phyloP scores from a whole-genome alignment of 2,797 vertebrate species.

The Cynodonichthys magdalenae region DNA sequence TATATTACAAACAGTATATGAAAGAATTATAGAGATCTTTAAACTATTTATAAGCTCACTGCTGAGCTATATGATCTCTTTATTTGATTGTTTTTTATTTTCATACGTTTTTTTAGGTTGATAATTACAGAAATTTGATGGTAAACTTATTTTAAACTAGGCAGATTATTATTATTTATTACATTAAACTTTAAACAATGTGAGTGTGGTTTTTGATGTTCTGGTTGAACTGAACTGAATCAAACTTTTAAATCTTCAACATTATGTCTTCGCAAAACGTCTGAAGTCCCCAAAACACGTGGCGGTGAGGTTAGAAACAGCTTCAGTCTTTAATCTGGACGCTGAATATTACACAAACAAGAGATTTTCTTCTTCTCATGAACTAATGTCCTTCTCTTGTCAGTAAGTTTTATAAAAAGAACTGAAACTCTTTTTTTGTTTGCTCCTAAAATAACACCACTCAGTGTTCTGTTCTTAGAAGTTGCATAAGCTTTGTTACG shows the following conservation, averaged over 20 bases:
- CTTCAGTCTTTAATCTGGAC: not conserved
- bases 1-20: constrained; percentile 51
- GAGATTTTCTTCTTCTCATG: not conserved
- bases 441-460: constrained; percentile 34
- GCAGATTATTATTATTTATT: too few species aligned
- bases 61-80: constrained; percentile 16
- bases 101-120: not conserved
- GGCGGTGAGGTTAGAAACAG: too few species aligned
- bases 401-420: constrained; percentile 18
- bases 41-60: constrained; percentile 59
- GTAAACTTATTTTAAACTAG: too few species aligned
- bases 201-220: not conserved
- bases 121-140: too few species aligned
- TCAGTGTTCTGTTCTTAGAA: constrained; percentile 21
- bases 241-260: too few species aligned
- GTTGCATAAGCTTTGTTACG: constrained; percentile 74
- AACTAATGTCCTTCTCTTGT: not conserved
- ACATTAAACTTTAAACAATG: too few species aligned
- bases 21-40: constrained; percentile 51
- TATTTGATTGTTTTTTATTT: constrained; percentile 13
- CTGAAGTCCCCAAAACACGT: too few species aligned
- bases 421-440: constrained; percentile 12
- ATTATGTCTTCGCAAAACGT: too few species aligned
- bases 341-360: not conserved
- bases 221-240: not conserved